Evolutionary conservation across 2,888 invertebrate species (phyloP).

Genomic region (Fragum fragum): DNA sequence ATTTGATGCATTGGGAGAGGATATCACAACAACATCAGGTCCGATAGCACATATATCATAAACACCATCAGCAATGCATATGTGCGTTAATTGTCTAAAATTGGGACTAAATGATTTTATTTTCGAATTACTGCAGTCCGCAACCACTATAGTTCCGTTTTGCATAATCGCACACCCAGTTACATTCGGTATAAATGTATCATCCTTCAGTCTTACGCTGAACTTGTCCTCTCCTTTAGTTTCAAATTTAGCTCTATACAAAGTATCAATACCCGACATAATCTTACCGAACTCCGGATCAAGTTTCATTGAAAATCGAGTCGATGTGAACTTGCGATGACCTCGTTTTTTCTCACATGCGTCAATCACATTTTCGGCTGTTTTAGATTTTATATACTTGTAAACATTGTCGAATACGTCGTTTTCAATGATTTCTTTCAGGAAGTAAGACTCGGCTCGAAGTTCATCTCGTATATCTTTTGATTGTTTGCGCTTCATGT

Average conservation of each 20-base stretch:
- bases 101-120: conserved; percentile 49
- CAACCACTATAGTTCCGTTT: conserved; percentile 43
- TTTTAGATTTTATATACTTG: conserved; percentile 53
- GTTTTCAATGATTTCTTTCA: conserved; percentile 52
- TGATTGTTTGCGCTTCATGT: conserved; percentile 44
- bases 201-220: conserved; percentile 55
- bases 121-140: conserved; percentile 55
- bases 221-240: conserved; percentile 56
- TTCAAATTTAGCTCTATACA: conserved; percentile 56
- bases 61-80: conserved; percentile 37
- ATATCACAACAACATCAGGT: conserved; percentile 39
- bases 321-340: conserved; percentile 48
- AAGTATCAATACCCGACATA: conserved; percentile 39
- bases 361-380: conserved; percentile 28
- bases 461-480: conserved; percentile 42
- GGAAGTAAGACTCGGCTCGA: conserved; percentile 54
- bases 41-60: conserved; percentile 41
- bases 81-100: conserved; percentile 31
- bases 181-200: conserved; percentile 42
- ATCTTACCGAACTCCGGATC: conserved; percentile 41
- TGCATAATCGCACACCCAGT: conserved; percentile 51
- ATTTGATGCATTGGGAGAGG: conserved; percentile 42
- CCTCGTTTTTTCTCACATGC: conserved; percentile 30
- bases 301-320: conserved; percentile 48
- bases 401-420: conserved; percentile 43